Evolutionary conservation across 2,113 vertebrate genomes (phyloP), one percentile per base, ranked within the genome.

Genomic region (Cephalopholis sonnerati): DNA sequence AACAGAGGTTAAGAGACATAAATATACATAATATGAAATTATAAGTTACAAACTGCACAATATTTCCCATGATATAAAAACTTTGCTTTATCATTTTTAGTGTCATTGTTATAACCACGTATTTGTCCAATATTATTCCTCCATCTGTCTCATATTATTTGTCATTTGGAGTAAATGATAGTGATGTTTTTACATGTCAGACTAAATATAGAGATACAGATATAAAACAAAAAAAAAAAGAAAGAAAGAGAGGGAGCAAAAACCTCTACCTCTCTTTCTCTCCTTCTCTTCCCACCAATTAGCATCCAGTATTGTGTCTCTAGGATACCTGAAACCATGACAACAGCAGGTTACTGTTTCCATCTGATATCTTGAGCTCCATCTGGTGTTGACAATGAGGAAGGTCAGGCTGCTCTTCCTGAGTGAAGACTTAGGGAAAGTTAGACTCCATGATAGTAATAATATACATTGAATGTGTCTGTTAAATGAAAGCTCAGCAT

Each of bases 261-360:
- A 57, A 29, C 48, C 48, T 79, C 61, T 62, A 44, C 36, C 62
- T 29, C 41, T 12, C 57, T 68, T 48, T 48, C 25, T 29, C 36
- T 55, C 46, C 15, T 74, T 79, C n/a, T 58, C 57, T 80, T 72
- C 87, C 85, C 48, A 84, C 93, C 91, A 93, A 93, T 93, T 87
- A 91, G 72, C 87, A 77, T 82, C 51, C 75, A 79, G 69, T 24
- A 64, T 62, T 74, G 59, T 74, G 80, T 84, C 82, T 90, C 93
- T 79, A 82, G 78, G 78, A 88, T 61, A 90, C 79, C 67, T 85
- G 87, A 90, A 89, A 89, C 91, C 91, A 93, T 91, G 91, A 93
- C 91, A 92, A 93, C 92, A 93, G 87, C 78, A 84, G 83, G 41
- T 55, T 84, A 7, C 59, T 65, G 55, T 24, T 51, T 9, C 41